Evolutionary conservation across 2,797 vertebrate species (phyloP), one percentile per base, ranked within the genome.

Genomic region (Sebastes variabilis): DNA sequence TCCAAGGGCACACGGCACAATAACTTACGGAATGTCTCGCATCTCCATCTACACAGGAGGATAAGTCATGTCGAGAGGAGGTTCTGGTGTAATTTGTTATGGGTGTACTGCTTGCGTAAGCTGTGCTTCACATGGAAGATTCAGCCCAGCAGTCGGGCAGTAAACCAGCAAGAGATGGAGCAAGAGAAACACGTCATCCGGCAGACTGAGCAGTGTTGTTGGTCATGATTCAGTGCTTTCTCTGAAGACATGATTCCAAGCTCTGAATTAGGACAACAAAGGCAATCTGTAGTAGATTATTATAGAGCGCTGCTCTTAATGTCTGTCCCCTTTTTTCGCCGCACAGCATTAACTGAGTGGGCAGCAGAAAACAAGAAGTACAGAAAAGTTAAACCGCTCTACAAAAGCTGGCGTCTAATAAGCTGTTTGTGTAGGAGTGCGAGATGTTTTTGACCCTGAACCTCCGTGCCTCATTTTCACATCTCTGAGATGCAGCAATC

Each of bases 341-440:
- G 58, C 66, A 69, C 58, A 71, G 70, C 82, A 90, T 87, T 85
- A 88, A 88, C 76, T 83, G 90, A 89, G 91, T 93, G 89, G 91
- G 90, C 91, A 83, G 92, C 66, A 72, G 79, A 86, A 85, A 90
- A 88, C 75, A 87, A 87, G 66, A 83, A 86, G 80, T 71, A 75
- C 60, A 64, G 36, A 81, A 66, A 92, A 88, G 88, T 87, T 83
- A 78, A 84, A 83, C 56, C 72, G 62, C 29, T 90, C 83, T 70
- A 86, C 81, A 83, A 85, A 92, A 89, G 89, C 85, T 85, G 38
- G 75, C 42, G 62, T 91, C 81, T 88, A 87, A 92, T 90, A 90
- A 91, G 83, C 76, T 85, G 77, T 89, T 87, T 90, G 90, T 27
- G 90, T 92, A 66, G 91, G 92, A 90, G 92, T 87, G 80, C 16